phyloP scores from a whole-genome alignment of 2,888 invertebrate genomes.

The Osmoderma eremita region DNA sequence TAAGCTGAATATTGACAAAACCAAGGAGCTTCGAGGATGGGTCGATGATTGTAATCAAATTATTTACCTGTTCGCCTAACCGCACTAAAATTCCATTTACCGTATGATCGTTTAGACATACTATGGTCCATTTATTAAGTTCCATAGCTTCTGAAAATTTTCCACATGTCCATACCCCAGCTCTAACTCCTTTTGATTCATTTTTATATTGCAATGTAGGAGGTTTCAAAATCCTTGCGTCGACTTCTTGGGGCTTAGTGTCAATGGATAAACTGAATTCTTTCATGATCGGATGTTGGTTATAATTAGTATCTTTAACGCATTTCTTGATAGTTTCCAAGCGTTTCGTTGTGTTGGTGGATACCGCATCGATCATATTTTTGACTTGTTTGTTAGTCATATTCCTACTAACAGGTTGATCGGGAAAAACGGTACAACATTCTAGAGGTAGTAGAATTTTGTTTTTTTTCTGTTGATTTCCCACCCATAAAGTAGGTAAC shows the following conservation, averaged over 20 bases:
- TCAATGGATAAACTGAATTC: slow-evolving; percentile 86
- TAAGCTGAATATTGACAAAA: too few relatives aligned
- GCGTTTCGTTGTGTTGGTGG: slow-evolving; percentile 80
- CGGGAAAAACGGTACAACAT: slow-evolving; percentile 79
- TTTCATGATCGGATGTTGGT: slow-evolving; percentile 68
- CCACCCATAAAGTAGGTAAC: slow-evolving; percentile 86
- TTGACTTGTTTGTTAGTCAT: slow-evolving; percentile 85
- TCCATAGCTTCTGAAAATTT: slow-evolving; percentile 58
- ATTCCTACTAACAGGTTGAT: slow-evolving; percentile 81
- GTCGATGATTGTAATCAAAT: too few relatives aligned
- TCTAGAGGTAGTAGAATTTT: slow-evolving; percentile 86
- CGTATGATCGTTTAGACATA: slow-evolving; percentile 58
- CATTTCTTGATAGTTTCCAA: slow-evolving; percentile 82
- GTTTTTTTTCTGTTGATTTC: slow-evolving; percentile 48
- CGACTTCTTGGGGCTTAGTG: slow-evolving; percentile 77
- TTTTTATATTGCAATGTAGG: slow-evolving; percentile 76
- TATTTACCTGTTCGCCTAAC: too few relatives aligned
- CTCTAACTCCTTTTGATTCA: slow-evolving; percentile 53
- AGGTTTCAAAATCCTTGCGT: slow-evolving; percentile 81
- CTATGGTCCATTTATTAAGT: slow-evolving; percentile 65
- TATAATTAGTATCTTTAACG: slow-evolving; percentile 59
- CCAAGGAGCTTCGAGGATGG: too few relatives aligned
- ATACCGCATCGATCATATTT: slow-evolving; percentile 87
- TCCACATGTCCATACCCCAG: slow-evolving; percentile 64
- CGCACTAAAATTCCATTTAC: not conserved